Conservation (phyloP, 2,113 vertebrate species). For the Falcunculus frontatus region DNA sequence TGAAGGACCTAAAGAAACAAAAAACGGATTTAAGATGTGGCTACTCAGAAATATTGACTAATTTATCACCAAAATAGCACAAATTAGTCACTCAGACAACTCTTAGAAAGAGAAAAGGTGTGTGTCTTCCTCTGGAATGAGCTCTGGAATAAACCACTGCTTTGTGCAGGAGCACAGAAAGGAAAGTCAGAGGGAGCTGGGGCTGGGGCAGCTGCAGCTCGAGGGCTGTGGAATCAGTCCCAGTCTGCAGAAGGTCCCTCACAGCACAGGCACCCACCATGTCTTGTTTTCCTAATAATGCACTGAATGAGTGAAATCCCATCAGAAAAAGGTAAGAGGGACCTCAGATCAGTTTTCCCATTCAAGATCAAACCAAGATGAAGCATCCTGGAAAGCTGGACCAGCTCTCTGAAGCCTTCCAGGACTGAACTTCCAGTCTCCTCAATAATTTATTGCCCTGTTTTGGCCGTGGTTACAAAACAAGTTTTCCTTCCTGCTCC, state of each 20-base stretch:
- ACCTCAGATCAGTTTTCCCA: not conserved
- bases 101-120: not conserved
- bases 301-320: accelerated
- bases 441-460: not conserved
- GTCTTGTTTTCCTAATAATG: accelerated
- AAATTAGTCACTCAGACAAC: not conserved
- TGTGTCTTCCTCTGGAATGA: not conserved
- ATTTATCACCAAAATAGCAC: not conserved
- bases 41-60: not conserved
- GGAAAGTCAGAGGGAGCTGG: not conserved
- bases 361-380: not conserved
- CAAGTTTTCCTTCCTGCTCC: not conserved
- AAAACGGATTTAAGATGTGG: not conserved
- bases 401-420: not conserved
- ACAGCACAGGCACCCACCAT: accelerated
- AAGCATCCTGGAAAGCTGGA: not conserved
- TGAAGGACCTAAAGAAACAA: not conserved
- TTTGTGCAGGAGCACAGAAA: not conserved
- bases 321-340: not conserved
- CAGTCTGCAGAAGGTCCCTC: accelerated
- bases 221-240: not conserved
- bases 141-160: not conserved
- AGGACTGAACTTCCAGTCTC: not conserved
- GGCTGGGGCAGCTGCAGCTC: not conserved
- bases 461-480: not conserved